Conservation (phyloP, 2,113 vertebrate species). For the Micronycteris hirsuta region DNA sequence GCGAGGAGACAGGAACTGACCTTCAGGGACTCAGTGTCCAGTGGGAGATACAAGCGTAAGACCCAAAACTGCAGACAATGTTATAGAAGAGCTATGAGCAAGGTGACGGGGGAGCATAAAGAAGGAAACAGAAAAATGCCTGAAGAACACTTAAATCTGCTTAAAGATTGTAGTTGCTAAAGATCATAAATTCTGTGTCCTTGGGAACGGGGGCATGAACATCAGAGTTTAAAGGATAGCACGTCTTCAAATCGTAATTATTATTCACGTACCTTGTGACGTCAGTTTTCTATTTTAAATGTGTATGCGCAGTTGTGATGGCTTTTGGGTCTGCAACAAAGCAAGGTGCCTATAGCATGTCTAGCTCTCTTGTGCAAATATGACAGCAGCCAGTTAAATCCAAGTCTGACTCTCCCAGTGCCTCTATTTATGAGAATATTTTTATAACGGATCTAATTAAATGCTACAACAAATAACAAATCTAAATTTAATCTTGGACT, state of each 20-base stretch:
- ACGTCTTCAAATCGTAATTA: conserved; percentile 5
- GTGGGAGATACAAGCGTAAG: background rate
- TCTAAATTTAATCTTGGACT: background rate
- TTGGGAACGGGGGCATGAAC: background rate
- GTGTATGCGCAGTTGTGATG: background rate
- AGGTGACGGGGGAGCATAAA: background rate
- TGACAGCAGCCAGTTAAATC: background rate
- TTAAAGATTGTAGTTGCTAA: background rate
- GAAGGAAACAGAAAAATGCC: background rate
- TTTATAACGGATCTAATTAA: background rate
- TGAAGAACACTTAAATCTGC: background rate
- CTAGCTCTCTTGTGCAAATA: background rate
- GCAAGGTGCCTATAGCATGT: background rate
- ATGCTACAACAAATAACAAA: background rate
- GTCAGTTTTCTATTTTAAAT: background rate
- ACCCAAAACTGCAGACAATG: background rate
- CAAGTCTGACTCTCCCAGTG: background rate
- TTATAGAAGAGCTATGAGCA: background rate
- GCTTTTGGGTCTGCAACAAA: background rate
- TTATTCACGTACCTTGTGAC: background rate
- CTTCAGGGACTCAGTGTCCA: background rate
- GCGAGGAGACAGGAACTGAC: background rate
- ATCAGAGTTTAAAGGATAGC: background rate
- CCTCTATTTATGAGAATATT: background rate
- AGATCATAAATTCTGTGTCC: background rate